Conservation (phyloP, 2,888 invertebrate species). For the Caradrina clavipalpis region DNA sequence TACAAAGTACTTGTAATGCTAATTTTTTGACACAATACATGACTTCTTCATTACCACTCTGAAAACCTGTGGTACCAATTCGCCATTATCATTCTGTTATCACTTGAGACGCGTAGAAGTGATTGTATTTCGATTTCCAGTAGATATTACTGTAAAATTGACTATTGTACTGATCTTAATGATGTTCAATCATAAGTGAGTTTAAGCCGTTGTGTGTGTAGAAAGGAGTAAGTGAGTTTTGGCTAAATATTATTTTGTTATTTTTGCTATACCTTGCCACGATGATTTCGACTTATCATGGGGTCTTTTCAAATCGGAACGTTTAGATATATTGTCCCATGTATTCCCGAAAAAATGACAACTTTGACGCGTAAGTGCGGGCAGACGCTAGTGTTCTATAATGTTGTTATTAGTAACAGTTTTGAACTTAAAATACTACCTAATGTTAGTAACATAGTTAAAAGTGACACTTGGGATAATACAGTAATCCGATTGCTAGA, state of each 20-base stretch:
- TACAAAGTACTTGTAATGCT: constrained; percentile 9
- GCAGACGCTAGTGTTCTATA: too few relatives aligned
- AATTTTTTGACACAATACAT: constrained; percentile 26
- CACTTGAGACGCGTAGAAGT: background rate
- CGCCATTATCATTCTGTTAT: constrained; percentile 3
- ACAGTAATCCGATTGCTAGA: too few relatives aligned
- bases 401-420: too few relatives aligned
- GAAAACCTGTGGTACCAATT: background rate
- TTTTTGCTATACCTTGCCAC: background rate
- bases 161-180: constrained; percentile 60
- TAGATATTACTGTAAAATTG: constrained; percentile 57
- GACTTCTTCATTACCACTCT: constrained; percentile 8
- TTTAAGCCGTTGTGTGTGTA: constrained; percentile 1
- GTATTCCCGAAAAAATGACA: too few relatives aligned
- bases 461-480: too few relatives aligned
- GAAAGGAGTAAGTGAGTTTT: constrained; percentile 20
- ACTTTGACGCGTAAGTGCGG: too few relatives aligned
- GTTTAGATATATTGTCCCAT: too few relatives aligned
- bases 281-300: too few relatives aligned
- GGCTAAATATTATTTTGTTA: too few relatives aligned
- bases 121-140: constrained; percentile 19
- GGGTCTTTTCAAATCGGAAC: too few relatives aligned
- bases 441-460: too few relatives aligned
- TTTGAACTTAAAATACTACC: too few relatives aligned
- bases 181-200: constrained; percentile 8